These are phyloP conservation scores for Mimas tiliae DNA, from an alignment of 2,888 invertebrate species.

Conservation along the genomic window DNA sequence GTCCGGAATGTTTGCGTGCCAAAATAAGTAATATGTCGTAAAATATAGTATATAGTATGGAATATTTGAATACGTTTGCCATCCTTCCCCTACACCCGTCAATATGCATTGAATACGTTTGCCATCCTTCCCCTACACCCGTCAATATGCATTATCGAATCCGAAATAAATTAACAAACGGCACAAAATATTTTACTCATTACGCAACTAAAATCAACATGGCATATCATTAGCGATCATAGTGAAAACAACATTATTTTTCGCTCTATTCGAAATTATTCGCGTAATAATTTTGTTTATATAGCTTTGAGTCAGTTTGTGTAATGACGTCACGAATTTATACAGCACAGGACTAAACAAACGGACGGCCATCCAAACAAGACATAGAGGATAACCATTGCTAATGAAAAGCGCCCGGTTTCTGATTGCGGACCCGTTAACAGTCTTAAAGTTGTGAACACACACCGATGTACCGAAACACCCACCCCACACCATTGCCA, in stretches of 20 bases:
- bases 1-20: no score
- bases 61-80: neutral
- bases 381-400: conserved; percentile 78
- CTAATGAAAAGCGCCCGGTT: conserved; percentile 80
- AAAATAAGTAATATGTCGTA: no score
- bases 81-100: neutral
- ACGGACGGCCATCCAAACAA: conserved; percentile 62
- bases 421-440: conserved; percentile 82
- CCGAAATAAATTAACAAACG: conserved; percentile 14
- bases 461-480: conserved; percentile 58
- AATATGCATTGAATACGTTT: neutral
- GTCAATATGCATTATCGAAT: neutral
- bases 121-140: neutral
- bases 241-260: conserved; percentile 21
- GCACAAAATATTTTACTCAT: conserved; percentile 20
- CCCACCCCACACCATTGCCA: conserved; percentile 52
- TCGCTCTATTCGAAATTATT: conserved; percentile 14
- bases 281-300: conserved; percentile 18
- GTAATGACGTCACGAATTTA: conserved; percentile 26
- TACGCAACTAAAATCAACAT: conserved; percentile 14
- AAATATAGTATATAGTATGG: no score
- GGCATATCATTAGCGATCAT: conserved; percentile 18
- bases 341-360: conserved; percentile 49
- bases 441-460: conserved; percentile 75
- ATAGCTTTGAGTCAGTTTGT: conserved; percentile 17